Conservation (phyloP, 2,888 invertebrate species). For the Hylaea fasciaria region DNA sequence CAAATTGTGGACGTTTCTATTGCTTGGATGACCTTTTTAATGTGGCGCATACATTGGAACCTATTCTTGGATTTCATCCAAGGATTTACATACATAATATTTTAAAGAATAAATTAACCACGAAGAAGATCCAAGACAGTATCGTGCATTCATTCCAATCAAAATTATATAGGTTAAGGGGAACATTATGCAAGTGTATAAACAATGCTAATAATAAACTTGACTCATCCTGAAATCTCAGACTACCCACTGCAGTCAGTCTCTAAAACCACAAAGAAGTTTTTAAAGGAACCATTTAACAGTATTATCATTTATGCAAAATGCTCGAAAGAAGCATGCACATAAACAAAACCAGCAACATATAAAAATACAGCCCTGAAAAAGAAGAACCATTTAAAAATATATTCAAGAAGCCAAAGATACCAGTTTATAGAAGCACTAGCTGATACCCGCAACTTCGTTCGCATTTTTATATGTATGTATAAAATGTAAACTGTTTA, state of each 20-base stretch:
- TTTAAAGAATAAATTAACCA: not conserved
- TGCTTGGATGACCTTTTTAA: not conserved
- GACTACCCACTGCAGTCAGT: constrained; percentile 7
- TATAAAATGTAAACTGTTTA: no score
- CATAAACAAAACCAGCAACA: constrained; percentile 21
- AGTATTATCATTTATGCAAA: constrained; percentile 13
- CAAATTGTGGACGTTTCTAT: constrained; percentile 6
- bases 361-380: constrained; percentile 11
- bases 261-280: constrained; percentile 8
- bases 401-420: constrained; percentile 7
- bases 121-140: not conserved
- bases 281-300: constrained; percentile 12
- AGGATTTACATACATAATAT: not conserved
- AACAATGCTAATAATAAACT: constrained; percentile 6
- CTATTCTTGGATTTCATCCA: not conserved
- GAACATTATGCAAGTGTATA: constrained; percentile 5
- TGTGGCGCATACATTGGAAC: not conserved
- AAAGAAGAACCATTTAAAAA: constrained; percentile 2
- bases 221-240: constrained; percentile 12
- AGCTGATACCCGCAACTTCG: no score
- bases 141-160: constrained; percentile 3
- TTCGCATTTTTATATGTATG: no score
- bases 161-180: not conserved
- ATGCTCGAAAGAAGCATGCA: constrained; percentile 29
- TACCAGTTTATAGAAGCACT: constrained; percentile 15